Base-by-base conservation (phyloP, 2,797 vertebrate genomes). In the Cryptoblepharus egeriae region DNA sequence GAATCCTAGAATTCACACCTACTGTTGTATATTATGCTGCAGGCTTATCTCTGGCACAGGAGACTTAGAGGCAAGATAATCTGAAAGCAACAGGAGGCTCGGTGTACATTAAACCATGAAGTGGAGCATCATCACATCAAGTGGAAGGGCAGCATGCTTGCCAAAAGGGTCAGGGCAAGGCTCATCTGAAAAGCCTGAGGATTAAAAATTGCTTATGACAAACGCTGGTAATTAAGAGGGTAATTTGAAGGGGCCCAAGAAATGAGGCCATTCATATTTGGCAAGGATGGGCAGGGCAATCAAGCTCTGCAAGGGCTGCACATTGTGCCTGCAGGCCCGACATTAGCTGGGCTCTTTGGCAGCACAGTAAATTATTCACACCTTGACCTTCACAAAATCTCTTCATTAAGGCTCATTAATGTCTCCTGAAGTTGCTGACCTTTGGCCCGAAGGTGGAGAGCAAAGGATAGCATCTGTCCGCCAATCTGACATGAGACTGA, bases 401-500 rank as follows among this genome's bases (percentile, higher is more conserved):
- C 87, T 92, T 89, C 90, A 90, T 92, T 91, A 93, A 93, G 91
- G 86, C 82, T 85, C 67, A 80, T 88, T 93, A 92, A 93, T 89
- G 88, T 92, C 90, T 91, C 92, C 85, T 92, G 88, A 89, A 93
- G 85, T 88, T 90, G 89, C 88, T 92, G 92, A 92, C 92, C 90
- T 77, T 69, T 22, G 13, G 28, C 49, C 35, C 7, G 24, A n/a
- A 67, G 88, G 91, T 92, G 84, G 87, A 86, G 83, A 82, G 88
- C 86, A 90, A 87, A 92, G 89, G 84, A 88, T 77, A 84, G 90
- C 82, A 83, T 91, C 85, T 79, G 82, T 91, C 90, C 92, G 26
- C 6, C 78, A 87, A 81, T 69, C 84, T 61, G 69, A 49, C 13
- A 4, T 11, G 68, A 58, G 39, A 67, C 13, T 85, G 83, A 75